Base-by-base conservation (phyloP, 2,888 invertebrate species). In the Idaea straminata region DNA sequence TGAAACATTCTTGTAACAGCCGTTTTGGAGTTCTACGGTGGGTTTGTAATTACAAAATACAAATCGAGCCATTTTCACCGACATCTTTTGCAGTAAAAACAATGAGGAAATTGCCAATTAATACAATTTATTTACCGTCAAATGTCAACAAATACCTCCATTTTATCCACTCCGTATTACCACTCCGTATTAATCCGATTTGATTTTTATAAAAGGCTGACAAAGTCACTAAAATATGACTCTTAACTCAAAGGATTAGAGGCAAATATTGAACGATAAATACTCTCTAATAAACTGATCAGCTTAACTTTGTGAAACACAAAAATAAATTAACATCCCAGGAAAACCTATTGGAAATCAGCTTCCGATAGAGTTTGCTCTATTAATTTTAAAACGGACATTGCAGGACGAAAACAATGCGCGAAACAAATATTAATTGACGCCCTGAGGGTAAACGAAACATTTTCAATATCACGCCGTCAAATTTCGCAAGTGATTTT, bases 331-430 rank as follows among this genome's bases (percentile, higher is more conserved):
- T 67, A 70, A 71, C 69, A 62, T 38, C 59, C 61, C 38, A 62
- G 61, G 15, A 66, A 71, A 70, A 67, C 67, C 71, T 62, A 64
- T 47, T 62, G 62, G 64, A 69, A 74, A 69, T 70, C 73, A 69
- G 74, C 70, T 74, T 73, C 72, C 64, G 34, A 61, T 69, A 72
- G 69, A 72, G 69, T 68, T 66, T 67, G 57, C 15, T 67, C 69
- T 69, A 73, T 73, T 72, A 74, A 72, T 74, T 71, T 74, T 71
- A 66, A 68, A 73, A 66, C 66, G 65, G 62, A 68, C 69, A 65
- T 68, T 25, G 25, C 25, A 25, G 25, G 3, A 2, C 25, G 25
- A 25, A 25, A 25, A 25, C 3, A 25, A 25, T 25, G 25, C 25
- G 25, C 25, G 25, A 25, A 25, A 25, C 25, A 25, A 25, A 25